Evolutionary conservation across 2,797 vertebrate genomes (phyloP), one percentile per base, ranked within the genome.

Genomic region (Alca torda): DNA sequence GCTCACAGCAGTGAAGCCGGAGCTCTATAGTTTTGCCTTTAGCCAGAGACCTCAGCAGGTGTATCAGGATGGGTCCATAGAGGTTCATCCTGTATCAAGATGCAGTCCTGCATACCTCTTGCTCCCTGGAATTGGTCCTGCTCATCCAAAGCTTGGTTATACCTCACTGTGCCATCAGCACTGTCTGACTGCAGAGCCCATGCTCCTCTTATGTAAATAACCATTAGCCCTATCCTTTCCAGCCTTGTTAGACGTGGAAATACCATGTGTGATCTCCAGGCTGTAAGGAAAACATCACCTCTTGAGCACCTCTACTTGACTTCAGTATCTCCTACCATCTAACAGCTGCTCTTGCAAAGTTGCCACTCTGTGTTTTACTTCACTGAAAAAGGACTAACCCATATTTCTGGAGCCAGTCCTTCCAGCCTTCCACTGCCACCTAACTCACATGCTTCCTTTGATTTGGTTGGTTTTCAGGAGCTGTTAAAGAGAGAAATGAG

Each of bases 321-420:
- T 94, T 67, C 33, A 78, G 46, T 33, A 69, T 95, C 85, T 96
- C 57, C 69, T 92, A 18, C 83, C 93, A 84, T 94, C 75, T 98
- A 97, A 97, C 93, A 95, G 37, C 82, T 92, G 67, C 81, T 87
- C 51, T 87, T 69, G 85, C 86, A 65, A 90, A 87, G 43, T 85
- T 90, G 72, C 84, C 56, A n/a, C 39, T 60, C 43, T 88, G 73
- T 81, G 54, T 93, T 90, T 76, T 82, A 90, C 82, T 88, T 82
- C 87, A 90, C 82, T 84, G 79, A 87, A 85, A 93, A 70, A 81
- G 50, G 24, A 79, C 84, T 95, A 95, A 94, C 89, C 20, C 9
- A 17, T 84, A 6, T 88, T 93, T 94, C 86, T 70, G 70, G 68
- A 91, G 30, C 37, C 83, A 64, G 16, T 84, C 61, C 81, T 96